These are phyloP conservation scores for Contarinia nasturtii DNA, from an alignment of 1,140 invertebrate genomes.

Conservation along the genomic window DNA sequence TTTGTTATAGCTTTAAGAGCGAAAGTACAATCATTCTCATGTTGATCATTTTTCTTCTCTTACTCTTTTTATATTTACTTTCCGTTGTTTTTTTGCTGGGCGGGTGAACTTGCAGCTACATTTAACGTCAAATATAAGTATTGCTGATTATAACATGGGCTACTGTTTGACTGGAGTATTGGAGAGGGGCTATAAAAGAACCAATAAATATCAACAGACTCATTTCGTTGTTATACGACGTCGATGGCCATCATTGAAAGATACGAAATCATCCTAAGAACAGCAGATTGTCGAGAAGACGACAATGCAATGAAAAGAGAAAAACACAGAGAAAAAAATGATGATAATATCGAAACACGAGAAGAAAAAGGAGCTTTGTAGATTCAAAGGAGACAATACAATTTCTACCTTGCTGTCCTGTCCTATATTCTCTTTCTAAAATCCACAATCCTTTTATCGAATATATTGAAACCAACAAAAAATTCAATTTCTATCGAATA, in stretches of 20 bases:
- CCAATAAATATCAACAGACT: constrained; percentile 60
- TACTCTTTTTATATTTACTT: constrained; percentile 1
- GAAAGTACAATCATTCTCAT: background rate
- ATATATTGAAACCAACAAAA: too few relatives aligned
- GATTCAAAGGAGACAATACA: too few relatives aligned
- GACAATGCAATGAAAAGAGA: too few relatives aligned
- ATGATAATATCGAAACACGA: too few relatives aligned
- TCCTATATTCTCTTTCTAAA: too few relatives aligned
- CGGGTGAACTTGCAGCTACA: constrained; percentile 31
- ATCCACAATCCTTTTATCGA: too few relatives aligned
- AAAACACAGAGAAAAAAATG: too few relatives aligned
- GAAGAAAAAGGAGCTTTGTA: too few relatives aligned
- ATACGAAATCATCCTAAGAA: background rate
- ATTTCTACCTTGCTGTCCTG: too few relatives aligned
- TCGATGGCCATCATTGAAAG: constrained; percentile 16
- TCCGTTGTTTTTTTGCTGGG: background rate
- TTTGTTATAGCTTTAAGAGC: background rate
- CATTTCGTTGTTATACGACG: constrained; percentile 69
- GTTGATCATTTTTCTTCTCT: background rate
- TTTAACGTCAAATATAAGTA: constrained; percentile 53
- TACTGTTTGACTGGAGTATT: constrained; percentile 68
- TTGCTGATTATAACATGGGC: background rate
- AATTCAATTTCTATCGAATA: too few relatives aligned
- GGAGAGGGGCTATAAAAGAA: constrained; percentile 56
- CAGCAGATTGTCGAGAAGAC: too few relatives aligned